Evolutionary conservation across 2,113 vertebrate species (phyloP).

Genomic region (Notechis scutatus): DNA sequence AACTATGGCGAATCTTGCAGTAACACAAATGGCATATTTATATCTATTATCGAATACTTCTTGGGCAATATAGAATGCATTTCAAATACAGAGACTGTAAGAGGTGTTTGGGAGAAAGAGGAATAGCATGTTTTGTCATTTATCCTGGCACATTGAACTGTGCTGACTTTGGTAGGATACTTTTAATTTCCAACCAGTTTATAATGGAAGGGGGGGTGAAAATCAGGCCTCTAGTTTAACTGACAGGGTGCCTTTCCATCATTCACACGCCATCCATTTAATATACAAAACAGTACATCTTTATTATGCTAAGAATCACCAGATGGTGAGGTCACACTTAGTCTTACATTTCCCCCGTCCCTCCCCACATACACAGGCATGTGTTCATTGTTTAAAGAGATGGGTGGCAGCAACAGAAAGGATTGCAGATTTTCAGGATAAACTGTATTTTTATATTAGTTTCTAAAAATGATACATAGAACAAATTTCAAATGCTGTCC

Average conservation of each 20-base stretch:
- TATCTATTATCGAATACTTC: background rate
- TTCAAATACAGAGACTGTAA: rapidly evolving
- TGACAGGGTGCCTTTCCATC: background rate
- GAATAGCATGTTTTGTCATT: background rate
- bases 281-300: conserved; percentile 8
- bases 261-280: background rate
- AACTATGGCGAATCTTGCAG: rapidly evolving
- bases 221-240: background rate
- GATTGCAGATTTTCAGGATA: background rate
- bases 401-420: background rate
- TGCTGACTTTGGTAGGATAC: background rate
- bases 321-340: conserved; percentile 23
- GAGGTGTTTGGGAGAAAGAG: background rate
- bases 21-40: background rate
- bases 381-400: conserved; percentile 2
- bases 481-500: background rate
- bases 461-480: background rate
- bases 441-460: background rate
- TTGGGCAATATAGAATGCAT: background rate
- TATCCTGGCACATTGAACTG: background rate
- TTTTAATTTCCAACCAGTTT: background rate
- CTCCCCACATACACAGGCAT: background rate
- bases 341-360: background rate
- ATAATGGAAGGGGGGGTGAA: background rate
- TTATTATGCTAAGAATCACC: background rate